Conservation (phyloP, 2,113 vertebrate genomes). For the Lutjanus erythropterus region DNA sequence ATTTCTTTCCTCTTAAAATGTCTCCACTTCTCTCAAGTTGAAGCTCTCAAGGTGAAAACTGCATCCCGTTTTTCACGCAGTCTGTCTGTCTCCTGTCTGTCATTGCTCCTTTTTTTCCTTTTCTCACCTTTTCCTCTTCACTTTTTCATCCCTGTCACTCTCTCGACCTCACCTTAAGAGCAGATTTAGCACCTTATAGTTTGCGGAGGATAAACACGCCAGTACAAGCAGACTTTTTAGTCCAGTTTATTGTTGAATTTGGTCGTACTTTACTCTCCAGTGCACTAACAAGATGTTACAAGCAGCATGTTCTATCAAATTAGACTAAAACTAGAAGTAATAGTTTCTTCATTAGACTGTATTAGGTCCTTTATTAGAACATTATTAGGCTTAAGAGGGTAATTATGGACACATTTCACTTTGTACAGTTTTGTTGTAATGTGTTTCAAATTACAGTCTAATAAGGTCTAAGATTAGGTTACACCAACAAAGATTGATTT, state of each 20-base stretch:
- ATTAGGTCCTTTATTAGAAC: no score
- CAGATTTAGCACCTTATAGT: constrained; percentile 36
- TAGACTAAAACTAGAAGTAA: no score
- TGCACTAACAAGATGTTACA: no score
- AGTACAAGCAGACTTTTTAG: not conserved
- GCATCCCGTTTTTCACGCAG: constrained; percentile 24
- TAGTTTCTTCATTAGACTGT: no score
- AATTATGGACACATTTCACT: no score
- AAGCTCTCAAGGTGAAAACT: constrained; percentile 37
- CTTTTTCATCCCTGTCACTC: constrained; percentile 21
- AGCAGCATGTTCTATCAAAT: no score
- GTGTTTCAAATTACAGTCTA: no score
- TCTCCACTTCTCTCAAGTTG: not conserved
- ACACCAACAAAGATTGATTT: no score
- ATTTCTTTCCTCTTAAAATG: not conserved
- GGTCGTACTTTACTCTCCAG: no score
- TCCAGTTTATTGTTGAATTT: not conserved
- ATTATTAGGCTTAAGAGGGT: no score
- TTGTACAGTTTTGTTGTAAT: no score
- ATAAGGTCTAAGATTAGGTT: no score
- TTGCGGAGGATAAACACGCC: not conserved
- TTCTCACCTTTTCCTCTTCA: constrained; percentile 51
- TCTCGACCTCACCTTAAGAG: constrained; percentile 45
- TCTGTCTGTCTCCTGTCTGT: constrained; percentile 47
- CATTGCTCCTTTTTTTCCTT: constrained; percentile 36